Percentiles rank a stretch among this genome's conserved stretches.
Evolutionary conservation across 2,888 invertebrate genomes (phyloP).

Genomic region (Lasioglossum leucozonium): DNA sequence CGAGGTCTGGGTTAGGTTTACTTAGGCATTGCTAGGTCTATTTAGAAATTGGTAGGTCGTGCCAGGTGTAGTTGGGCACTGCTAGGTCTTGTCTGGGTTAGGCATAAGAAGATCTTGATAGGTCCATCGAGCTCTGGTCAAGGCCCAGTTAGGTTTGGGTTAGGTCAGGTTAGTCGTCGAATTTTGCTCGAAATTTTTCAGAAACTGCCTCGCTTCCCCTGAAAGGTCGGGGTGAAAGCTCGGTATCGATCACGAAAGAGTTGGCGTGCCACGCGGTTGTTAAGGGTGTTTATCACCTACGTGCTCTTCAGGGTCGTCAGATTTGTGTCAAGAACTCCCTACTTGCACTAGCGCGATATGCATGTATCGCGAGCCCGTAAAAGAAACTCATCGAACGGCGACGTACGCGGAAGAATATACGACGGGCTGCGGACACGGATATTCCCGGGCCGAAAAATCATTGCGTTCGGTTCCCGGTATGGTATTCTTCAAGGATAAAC

Average conservation of each 20-base stretch:
- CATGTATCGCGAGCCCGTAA: conserved; percentile 30
- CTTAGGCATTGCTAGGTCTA: no score
- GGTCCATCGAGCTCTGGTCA: no score
- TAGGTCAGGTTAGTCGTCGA: neutral
- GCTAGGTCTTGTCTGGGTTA: no score
- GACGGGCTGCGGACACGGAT: conserved; percentile 4
- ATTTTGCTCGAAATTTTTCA: neutral
- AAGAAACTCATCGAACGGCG: conserved; percentile 54
- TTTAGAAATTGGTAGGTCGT: no score
- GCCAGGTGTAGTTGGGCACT: no score
- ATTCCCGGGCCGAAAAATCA: neutral
- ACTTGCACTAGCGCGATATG: conserved; percentile 43
- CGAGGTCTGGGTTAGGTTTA: no score
- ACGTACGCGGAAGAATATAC: conserved; percentile 39
- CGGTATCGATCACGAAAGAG: conserved; percentile 73
- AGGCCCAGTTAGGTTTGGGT: no score
- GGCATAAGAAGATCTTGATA: no score
- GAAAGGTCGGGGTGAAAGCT: conserved; percentile 57
- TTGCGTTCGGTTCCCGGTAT: neutral
- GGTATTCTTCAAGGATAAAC: neutral
- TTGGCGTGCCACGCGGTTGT: conserved; percentile 79
- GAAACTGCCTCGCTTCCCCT: neutral
- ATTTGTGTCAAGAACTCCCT: conserved; percentile 80
- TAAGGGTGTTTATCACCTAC: conserved; percentile 79
- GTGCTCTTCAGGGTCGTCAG: conserved; percentile 77